A percentile compares a stretch with the other conserved stretches of the same genome.
phyloP scores from a whole-genome alignment of 2,113 vertebrate genomes.

The Rynchops niger region DNA sequence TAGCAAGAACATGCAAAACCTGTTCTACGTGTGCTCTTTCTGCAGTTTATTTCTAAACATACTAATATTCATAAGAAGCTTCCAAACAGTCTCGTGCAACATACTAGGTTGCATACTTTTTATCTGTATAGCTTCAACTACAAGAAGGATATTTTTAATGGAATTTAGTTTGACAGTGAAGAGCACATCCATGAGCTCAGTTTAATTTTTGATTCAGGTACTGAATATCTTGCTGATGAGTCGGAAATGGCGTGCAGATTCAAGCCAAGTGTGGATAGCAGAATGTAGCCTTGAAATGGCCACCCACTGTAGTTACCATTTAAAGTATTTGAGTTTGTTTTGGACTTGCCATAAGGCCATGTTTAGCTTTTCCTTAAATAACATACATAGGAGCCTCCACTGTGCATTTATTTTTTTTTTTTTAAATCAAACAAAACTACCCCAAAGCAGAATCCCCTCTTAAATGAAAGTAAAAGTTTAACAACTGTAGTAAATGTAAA shows the following conservation, averaged over 20 bases:
- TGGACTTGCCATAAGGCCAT: background rate
- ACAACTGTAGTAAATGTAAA: background rate
- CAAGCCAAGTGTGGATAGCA: background rate
- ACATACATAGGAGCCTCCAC: background rate
- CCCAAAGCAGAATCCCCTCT: background rate
- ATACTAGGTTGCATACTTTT: background rate
- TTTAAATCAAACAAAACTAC: background rate
- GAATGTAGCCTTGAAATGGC: background rate
- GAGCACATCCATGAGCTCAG: background rate
- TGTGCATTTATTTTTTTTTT: background rate
- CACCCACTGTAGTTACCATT: background rate
- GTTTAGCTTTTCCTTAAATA: background rate
- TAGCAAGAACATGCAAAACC: background rate
- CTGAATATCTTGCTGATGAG: background rate
- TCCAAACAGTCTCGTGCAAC: background rate
- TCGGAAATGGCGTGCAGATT: background rate
- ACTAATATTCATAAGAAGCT: background rate
- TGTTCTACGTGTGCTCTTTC: background rate
- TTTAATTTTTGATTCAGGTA: background rate
- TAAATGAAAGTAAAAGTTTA: background rate
- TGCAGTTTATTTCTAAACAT: background rate
- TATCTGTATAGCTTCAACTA: background rate
- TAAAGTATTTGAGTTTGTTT: background rate
- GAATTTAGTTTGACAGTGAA: background rate
- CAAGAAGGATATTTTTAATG: background rate